phyloP scores from a whole-genome alignment of 2,113 vertebrate species.

The Lipotes vexillifer region DNA sequence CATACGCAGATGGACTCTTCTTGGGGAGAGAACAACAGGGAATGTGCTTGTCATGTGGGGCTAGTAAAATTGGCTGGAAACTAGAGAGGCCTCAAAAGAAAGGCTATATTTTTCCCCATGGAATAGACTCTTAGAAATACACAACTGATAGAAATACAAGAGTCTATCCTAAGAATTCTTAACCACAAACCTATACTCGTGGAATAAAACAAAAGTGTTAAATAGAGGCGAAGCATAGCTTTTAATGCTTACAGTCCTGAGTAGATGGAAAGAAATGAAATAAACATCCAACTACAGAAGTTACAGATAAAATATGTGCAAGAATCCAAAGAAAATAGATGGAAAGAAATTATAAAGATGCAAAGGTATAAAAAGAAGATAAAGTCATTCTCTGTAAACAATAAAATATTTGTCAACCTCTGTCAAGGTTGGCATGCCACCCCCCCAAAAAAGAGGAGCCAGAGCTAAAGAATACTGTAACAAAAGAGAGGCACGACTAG shows the following conservation, averaged over 20 bases:
- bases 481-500: background rate
- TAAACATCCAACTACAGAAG: background rate
- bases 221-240: background rate
- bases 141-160: background rate
- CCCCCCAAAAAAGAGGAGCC: background rate
- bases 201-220: background rate
- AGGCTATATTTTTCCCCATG: background rate
- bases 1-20: background rate
- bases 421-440: background rate
- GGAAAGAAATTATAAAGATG: background rate
- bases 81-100: background rate
- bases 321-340: background rate
- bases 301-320: background rate
- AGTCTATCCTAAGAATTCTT: background rate
- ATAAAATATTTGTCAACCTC: background rate
- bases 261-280: background rate
- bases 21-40: background rate
- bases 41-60: fast-evolving
- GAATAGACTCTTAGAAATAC: background rate
- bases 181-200: background rate
- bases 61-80: background rate
- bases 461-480: background rate
- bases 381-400: background rate
- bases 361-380: background rate
- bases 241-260: background rate